Evolutionary conservation across 2,797 vertebrate genomes (phyloP).

Genomic region (Coluber constrictor): DNA sequence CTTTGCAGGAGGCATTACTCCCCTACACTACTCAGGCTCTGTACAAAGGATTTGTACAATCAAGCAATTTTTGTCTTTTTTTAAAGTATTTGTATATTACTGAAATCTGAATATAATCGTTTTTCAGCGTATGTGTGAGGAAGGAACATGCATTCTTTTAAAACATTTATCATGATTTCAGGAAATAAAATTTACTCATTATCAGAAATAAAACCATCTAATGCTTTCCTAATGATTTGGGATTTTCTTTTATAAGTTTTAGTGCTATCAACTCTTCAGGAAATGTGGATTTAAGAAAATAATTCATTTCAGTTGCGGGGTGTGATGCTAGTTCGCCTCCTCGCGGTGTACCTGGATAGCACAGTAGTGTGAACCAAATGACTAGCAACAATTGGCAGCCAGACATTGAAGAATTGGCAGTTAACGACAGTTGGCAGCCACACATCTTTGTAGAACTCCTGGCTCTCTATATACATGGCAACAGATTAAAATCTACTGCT

Average conservation of each 20-base stretch:
- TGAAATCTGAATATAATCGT: not conserved
- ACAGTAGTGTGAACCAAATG: too few relatives aligned
- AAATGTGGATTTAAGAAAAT: not conserved
- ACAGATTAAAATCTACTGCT: too few relatives aligned
- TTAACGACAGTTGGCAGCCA: too few relatives aligned
- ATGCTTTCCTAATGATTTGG: not conserved
- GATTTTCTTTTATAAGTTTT: not conserved
- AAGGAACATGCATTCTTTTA: not conserved
- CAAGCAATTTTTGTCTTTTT: not conserved
- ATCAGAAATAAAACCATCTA: not conserved
- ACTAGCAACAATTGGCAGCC: too few relatives aligned
- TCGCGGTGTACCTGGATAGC: too few relatives aligned
- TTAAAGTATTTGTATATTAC: not conserved
- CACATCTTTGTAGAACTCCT: too few relatives aligned
- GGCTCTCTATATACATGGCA: too few relatives aligned
- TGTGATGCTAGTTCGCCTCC: too few relatives aligned
- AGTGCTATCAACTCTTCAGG: not conserved
- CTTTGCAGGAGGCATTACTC: too few relatives aligned
- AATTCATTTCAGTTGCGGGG: not conserved
- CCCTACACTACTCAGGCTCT: too few relatives aligned
- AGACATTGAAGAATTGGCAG: too few relatives aligned
- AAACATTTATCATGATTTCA: not conserved
- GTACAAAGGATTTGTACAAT: not conserved
- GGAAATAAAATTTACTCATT: not conserved
- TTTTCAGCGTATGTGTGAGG: not conserved